These are phyloP conservation scores for Hydropsyche tenuis DNA, from an alignment of 1,140 invertebrate species.

Conservation along the genomic window DNA sequence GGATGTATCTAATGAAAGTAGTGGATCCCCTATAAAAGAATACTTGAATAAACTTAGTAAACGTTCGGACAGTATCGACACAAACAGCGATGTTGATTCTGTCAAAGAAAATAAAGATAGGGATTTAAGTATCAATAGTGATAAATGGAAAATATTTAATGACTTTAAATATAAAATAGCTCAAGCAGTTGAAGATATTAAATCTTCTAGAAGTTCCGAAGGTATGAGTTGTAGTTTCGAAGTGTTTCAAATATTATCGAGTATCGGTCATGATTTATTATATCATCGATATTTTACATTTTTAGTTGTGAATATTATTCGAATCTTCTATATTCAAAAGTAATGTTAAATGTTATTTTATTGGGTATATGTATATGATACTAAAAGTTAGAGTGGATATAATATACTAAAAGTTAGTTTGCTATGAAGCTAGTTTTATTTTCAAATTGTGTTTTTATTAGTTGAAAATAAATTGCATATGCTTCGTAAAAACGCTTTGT, in stretches of 20 bases:
- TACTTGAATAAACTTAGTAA: constrained; percentile 61
- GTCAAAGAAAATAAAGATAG: constrained; percentile 58
- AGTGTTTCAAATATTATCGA: too few species aligned
- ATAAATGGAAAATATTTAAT: constrained; percentile 63
- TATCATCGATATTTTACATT: background rate
- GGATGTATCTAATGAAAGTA: constrained; percentile 54
- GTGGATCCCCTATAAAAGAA: constrained; percentile 62
- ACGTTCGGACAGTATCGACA: constrained; percentile 45
- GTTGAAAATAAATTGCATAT: too few species aligned
- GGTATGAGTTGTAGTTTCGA: constrained; percentile 51
- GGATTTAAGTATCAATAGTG: constrained; percentile 54
- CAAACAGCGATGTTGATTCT: constrained; percentile 53
- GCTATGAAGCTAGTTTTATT: too few species aligned
- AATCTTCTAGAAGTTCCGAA: constrained; percentile 57
- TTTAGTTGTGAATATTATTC: background rate
- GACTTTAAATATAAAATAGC: constrained; percentile 63
- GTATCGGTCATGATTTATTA: background rate
- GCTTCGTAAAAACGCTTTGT: too few species aligned
- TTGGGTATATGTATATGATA: too few species aligned
- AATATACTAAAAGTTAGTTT: too few species aligned
- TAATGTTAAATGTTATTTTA: background rate
- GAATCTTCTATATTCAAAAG: background rate
- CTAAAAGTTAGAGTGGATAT: too few species aligned
- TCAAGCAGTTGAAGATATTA: constrained; percentile 63
- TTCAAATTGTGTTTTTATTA: too few species aligned